Evolutionary conservation across 2,888 invertebrate species (phyloP), one percentile per base, ranked within the genome.

Genomic region (Agrotis exclamationis): DNA sequence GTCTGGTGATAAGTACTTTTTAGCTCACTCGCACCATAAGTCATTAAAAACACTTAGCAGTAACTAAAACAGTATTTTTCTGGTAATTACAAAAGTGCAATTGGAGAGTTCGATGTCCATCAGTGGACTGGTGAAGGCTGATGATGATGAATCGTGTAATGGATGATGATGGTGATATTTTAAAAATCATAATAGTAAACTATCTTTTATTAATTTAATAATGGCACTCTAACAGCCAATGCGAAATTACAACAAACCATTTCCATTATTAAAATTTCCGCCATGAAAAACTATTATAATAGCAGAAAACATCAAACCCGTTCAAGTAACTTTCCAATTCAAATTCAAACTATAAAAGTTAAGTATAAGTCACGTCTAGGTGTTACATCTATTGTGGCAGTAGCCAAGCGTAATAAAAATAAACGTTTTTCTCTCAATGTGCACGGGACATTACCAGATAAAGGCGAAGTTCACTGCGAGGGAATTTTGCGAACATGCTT

Each of bases 331-430:
- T 78, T 78, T 77, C 78, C 80, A 79, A 85, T 85, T 85, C 80
- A 84, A 85, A 84, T 85, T 72, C 65, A 60, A 70, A 82, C 80
- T 76, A 68, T 82, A 76, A 85, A 85, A 84, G 77, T 82, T 76
- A 85, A 84, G 70, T 82, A 76, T 85, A 84, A 87, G 85, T 88
- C 88, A 88, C 85, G 80, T 88, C 84, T 84, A 88, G 88, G 86
- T 89, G 87, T 84, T 83, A 82, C 81, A 79, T 85, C 78, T 70
- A 76, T 83, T 80, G 78, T 80, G 82, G 72, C 68, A 83, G 73
- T 78, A 76, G 84, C 82, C 82, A 79, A 79, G 78, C 76, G 84
- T 83, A 86, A 89, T 90, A 89, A 90, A 89, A 89, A 87, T 86
- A 79, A 89, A 89, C 85, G 88, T 81, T 84, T 84, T 86, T 83